A percentile compares a stretch with the other conserved stretches of the same genome.
phyloP scores from a whole-genome alignment of 2,797 vertebrate species.

The Decapterus maruadsi region DNA sequence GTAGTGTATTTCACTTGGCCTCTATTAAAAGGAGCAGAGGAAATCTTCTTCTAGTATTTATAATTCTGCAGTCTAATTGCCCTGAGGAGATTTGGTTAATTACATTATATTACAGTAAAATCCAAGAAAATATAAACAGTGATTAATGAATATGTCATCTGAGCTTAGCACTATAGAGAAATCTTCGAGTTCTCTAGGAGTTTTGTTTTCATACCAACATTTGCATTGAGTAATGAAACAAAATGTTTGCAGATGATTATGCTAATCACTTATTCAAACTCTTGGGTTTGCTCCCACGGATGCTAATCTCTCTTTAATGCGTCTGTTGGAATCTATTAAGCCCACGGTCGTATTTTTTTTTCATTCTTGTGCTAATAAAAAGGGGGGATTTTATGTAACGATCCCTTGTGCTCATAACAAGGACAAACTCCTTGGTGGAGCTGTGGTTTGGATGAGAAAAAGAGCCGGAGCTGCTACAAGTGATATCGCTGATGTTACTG shows the following conservation, averaged over 20 bases:
- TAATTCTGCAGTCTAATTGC: neutral
- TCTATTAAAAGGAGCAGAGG: neutral
- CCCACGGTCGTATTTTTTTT: neutral
- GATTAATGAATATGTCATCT: neutral
- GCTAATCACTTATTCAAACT: constrained; percentile 38
- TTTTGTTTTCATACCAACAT: constrained; percentile 28
- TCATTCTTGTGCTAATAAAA: constrained; percentile 28
- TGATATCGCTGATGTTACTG: neutral
- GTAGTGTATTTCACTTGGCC: neutral
- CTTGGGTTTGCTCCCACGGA: constrained; percentile 21
- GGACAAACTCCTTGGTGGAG: constrained; percentile 1
- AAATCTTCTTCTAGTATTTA: neutral
- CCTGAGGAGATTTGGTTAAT: constrained; percentile 15
- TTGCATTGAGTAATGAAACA: constrained; percentile 28
- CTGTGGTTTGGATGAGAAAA: neutral
- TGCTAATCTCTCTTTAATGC: constrained; percentile 23
- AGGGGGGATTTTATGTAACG: constrained; percentile 24
- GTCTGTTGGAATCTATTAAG: constrained; percentile 25
- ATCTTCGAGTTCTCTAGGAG: constrained; percentile 1
- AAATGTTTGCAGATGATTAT: constrained; percentile 43
- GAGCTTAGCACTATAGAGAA: neutral
- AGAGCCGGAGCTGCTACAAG: neutral
- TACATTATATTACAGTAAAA: constrained; percentile 1
- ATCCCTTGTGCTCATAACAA: constrained; percentile 6
- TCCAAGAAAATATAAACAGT: constrained; percentile 4